Evolutionary conservation across 1,140 invertebrate species (phyloP), one percentile per base, ranked within the genome.

Genomic region (Choristoneura fumiferana): DNA sequence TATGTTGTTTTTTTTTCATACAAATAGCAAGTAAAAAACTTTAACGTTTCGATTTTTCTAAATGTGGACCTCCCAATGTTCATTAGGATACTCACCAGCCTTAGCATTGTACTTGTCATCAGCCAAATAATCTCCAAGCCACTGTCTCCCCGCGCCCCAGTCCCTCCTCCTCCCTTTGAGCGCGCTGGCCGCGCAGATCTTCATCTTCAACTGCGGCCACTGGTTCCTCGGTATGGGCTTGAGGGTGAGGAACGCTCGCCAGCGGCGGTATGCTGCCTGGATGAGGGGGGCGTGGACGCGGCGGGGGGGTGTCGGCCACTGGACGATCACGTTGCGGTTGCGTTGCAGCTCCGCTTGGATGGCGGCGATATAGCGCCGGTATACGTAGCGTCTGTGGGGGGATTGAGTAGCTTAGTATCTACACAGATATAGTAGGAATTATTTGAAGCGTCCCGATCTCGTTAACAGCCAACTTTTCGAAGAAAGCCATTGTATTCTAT

Each of bases 81-180:
- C 6, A 29, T 29, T 85, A 22, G 92, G 87, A 49, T 92, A 94
- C 71, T 65, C 3, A 85, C 82, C 71, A n/a, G 79, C 65, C 39
- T 93, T 92, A 22, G 92, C 90, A 81, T 99, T 98, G 74, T 98
- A 97, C 34, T 91, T 90, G 22, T 92, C 91, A 40, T 92, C 90
- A 1, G 93, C 91, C 55, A 99, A 89, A 80, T 99, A 99, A 89
- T 99, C 98, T 22, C 98, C 98, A 64, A 95, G 91, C 98, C 98
- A 99, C 61, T 93, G 92, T 22, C 97, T 89, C 3, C 92, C 91
- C 49, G 95, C 93, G 0, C 98, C 98, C 94, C 96, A 99, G 54
- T 95, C 91, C 1, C 87, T 73, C 34, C 98, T 92, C 59, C 96
- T 93, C 0, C 94, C 93, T 52, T 92, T 91, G 9, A 99, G 86